A percentile compares a stretch with the other conserved stretches of the same genome.
Conservation (phyloP, 2,113 vertebrate species). For the Anolis carolinensis region DNA sequence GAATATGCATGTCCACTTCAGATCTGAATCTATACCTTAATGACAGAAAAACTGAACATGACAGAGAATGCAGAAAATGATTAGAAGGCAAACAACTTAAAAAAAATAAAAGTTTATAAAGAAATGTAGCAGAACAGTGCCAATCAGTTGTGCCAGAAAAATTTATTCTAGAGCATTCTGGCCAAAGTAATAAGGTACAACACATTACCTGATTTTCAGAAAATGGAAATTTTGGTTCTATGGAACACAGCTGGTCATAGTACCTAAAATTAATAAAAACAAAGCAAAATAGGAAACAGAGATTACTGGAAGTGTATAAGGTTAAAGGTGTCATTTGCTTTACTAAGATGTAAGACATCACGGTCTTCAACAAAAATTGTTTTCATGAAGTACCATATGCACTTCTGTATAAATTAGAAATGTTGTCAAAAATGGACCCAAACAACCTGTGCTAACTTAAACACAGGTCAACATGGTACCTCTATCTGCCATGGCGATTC, state of each 20-base stretch:
- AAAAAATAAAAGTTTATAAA: neutral
- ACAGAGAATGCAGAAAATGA: neutral
- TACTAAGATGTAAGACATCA: neutral
- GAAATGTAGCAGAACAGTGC: neutral
- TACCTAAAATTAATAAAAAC: conserved; percentile 79
- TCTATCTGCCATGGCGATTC: too few species aligned
- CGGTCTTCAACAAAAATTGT: too few species aligned
- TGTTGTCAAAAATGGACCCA: too few species aligned
- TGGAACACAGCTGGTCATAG: conserved; percentile 94
- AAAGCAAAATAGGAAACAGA: neutral
- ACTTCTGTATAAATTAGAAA: too few species aligned
- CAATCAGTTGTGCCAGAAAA: neutral
- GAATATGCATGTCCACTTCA: neutral
- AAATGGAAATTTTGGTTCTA: conserved; percentile 98
- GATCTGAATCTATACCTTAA: too few species aligned
- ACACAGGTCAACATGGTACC: too few species aligned
- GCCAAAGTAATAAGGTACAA: neutral
- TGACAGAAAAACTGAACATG: neutral
- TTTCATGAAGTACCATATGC: neutral
- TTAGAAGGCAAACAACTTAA: neutral
- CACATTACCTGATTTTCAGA: conserved; percentile 94
- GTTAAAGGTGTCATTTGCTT: neutral
- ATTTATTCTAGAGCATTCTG: neutral
- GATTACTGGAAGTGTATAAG: neutral
- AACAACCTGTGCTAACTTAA: too few species aligned